Evolutionary conservation across 2,888 invertebrate genomes (phyloP), one percentile per base, ranked within the genome.

Genomic region (Orthosia gracilis): DNA sequence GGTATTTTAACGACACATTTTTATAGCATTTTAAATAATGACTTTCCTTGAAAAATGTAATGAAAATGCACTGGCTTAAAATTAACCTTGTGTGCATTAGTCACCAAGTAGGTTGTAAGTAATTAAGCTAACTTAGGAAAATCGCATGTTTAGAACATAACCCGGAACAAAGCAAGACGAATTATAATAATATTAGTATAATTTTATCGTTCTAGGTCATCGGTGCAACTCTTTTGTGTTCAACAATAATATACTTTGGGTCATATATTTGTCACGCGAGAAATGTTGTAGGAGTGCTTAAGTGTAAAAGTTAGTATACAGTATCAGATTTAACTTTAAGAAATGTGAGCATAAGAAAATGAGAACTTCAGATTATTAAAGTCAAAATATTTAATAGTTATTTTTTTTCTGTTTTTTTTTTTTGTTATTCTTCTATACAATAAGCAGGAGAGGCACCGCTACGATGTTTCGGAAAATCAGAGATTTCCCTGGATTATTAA

Each of bases 141-240:
- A 80, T 89, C 50, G 88, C 89, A 89, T 87, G 88, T 84, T 89
- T 74, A 55, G 26, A 69, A 70, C 23, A 65, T 31, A 65, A 76
- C 83, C 82, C 83, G 87, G 84, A 84, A 82, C 81, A 85, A 80
- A 76, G 71, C 55, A 82, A 84, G 72, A 73, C 64, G 63, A 76
- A 85, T 75, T 65, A 75, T 76, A 79, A 79, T 78, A 85, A 68
- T 75, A 78, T 73, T 70, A 64, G 57, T 59, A 77, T 57, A 76
- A 68, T 75, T 74, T 86, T 89, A 91, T 91, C 90, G 85, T 82
- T 91, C 82, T 89, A 91, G 92, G 92, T 90, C 91, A 92, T 91
- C 90, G 62, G 74, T 85, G 88, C 87, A 85, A 80, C 75, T 80
- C 78, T 61, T 79, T 71, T 75, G 55, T 84, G 57, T 58, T 71